phyloP scores from a whole-genome alignment of 2,113 vertebrate species.

The Otis tarda region DNA sequence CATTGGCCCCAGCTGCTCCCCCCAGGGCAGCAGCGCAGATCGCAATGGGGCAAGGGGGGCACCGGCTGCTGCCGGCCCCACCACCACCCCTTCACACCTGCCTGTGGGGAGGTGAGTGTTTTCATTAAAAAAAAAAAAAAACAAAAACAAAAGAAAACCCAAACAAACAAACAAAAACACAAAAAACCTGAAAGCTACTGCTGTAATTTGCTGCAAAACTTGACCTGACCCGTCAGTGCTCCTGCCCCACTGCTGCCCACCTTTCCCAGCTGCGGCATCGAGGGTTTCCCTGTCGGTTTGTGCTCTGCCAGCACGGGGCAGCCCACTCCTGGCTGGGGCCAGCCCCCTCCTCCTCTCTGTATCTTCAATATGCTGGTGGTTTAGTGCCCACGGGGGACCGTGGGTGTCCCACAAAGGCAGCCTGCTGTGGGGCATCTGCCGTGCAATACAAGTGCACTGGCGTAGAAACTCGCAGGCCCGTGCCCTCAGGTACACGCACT shows the following conservation, averaged over 20 bases:
- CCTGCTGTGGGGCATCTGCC: not conserved
- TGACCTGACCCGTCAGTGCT: not conserved
- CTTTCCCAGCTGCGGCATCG: not conserved
- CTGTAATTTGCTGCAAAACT: not conserved
- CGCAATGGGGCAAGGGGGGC: rapidly evolving
- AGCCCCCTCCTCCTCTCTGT: not conserved
- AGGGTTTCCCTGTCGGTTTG: not conserved
- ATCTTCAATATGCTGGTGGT: rapidly evolving
- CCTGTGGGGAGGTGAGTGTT: not conserved
- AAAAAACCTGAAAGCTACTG: not conserved
- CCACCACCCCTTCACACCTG: not conserved
- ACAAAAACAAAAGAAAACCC: no score
- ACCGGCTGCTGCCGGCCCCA: not conserved
- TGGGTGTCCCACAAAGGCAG: not conserved
- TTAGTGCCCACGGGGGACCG: not conserved
- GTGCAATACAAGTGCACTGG: rapidly evolving
- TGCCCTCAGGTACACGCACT: not conserved
- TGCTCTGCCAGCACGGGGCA: not conserved
- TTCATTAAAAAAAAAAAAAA: not conserved
- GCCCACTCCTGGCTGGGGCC: not conserved
- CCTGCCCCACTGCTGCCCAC: not conserved
- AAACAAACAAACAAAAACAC: not conserved
- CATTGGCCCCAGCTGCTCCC: not conserved
- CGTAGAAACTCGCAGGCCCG: rapidly evolving
- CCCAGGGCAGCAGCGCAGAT: not conserved